These are phyloP conservation scores for Archegozetes longisetosus DNA, from an alignment of 1,140 invertebrate species.

Conservation along the genomic window DNA sequence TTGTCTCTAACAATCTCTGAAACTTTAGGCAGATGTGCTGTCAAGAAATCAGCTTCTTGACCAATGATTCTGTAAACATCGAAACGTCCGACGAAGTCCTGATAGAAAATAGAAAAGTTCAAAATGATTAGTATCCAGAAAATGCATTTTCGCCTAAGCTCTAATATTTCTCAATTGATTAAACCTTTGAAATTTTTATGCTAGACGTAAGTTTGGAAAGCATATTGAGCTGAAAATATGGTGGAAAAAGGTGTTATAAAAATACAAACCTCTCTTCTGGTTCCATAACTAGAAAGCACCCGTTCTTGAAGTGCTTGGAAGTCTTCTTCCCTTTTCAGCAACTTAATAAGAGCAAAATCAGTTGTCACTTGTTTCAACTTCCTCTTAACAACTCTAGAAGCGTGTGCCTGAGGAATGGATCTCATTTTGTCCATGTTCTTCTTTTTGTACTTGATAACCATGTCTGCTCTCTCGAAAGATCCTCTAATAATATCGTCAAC, in stretches of 20 bases:
- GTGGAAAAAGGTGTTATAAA: too few species aligned
- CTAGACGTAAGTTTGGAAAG: too few species aligned
- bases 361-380: neutral
- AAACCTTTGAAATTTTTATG: too few species aligned
- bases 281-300: neutral
- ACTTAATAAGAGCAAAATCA: neutral
- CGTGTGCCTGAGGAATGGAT: neutral
- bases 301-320: neutral
- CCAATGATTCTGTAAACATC: slow-evolving; percentile 3
- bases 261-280: neutral
- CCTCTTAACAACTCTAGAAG: neutral
- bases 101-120: neutral
- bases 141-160: too few species aligned
- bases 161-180: too few species aligned
- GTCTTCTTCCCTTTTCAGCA: neutral
- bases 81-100: slow-evolving; percentile 7
- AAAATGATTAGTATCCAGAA: neutral
- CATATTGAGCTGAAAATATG: too few species aligned
- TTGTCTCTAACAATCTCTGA: neutral
- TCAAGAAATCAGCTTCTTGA: neutral
- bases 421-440: neutral
- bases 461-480: neutral
- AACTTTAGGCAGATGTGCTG: slow-evolving; percentile 2
- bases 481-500: slow-evolving; percentile 4
- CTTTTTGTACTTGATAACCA: slow-evolving; percentile 1